Conservation (phyloP, 1,140 invertebrate species). For the Bilobella aurantiaca region DNA sequence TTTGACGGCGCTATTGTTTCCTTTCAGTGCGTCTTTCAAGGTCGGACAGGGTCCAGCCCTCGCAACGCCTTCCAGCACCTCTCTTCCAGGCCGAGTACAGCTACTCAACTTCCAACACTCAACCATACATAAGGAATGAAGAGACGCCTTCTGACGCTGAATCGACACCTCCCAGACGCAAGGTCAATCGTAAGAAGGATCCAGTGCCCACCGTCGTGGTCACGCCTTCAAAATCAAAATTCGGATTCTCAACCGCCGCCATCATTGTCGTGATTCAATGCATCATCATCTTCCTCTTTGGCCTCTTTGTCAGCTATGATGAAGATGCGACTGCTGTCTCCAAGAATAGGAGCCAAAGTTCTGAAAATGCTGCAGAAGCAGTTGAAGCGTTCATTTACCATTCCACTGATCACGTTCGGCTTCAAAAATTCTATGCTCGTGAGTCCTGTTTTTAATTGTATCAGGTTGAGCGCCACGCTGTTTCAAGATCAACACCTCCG, state of each 20-base stretch:
- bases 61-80: background rate
- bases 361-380: no score
- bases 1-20: background rate
- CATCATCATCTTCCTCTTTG: constrained; percentile 10
- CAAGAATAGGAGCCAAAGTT: background rate
- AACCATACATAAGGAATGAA: background rate
- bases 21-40: background rate
- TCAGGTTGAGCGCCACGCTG: background rate
- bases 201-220: no score
- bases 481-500: no score
- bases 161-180: background rate
- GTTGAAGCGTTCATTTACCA: no score
- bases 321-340: background rate
- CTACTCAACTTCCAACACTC: background rate
- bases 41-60: background rate
- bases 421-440: constrained; percentile 18
- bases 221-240: background rate
- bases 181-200: background rate
- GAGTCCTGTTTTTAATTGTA: background rate
- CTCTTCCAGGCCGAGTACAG: background rate
- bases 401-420: background rate
- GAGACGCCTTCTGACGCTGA: background rate
- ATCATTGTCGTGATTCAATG: background rate
- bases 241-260: background rate
- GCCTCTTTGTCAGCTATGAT: constrained; percentile 7